phyloP scores from a whole-genome alignment of 2,797 vertebrate genomes.

The Pseudotriccus pelzelni region DNA sequence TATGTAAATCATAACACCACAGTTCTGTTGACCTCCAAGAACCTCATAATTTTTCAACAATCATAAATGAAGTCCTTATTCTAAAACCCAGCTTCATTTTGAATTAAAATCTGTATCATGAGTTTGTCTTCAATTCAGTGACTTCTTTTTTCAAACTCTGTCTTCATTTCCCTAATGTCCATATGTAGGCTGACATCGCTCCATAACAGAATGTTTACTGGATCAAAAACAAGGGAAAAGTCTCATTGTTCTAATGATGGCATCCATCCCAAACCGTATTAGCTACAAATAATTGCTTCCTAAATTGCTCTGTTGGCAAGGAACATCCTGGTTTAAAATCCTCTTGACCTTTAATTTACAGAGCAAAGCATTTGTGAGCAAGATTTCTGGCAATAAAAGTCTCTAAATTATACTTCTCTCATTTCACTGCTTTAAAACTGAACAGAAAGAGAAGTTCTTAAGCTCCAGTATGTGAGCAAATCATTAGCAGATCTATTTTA shows the following conservation, averaged over 20 bases:
- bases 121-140: neutral
- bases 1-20: neutral
- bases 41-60: neutral
- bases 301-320: conserved; percentile 14
- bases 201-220: neutral
- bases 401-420: neutral
- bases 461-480: neutral
- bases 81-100: neutral
- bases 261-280: neutral
- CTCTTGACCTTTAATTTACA: conserved; percentile 13
- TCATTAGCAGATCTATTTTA: neutral
- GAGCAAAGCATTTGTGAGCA: neutral
- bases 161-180: neutral
- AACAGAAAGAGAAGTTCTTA: neutral
- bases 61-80: neutral
- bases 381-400: neutral
- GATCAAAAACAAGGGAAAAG: neutral
- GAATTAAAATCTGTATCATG: neutral
- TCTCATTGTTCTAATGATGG: neutral
- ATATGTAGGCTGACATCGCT: neutral
- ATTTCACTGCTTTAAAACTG: neutral
- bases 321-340: neutral
- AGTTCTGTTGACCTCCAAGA: neutral
- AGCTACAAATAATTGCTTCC: conserved; percentile 5
- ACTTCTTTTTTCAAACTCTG: neutral